Base-by-base conservation (phyloP, 2,888 invertebrate species). In the Pelosia muscerda region DNA sequence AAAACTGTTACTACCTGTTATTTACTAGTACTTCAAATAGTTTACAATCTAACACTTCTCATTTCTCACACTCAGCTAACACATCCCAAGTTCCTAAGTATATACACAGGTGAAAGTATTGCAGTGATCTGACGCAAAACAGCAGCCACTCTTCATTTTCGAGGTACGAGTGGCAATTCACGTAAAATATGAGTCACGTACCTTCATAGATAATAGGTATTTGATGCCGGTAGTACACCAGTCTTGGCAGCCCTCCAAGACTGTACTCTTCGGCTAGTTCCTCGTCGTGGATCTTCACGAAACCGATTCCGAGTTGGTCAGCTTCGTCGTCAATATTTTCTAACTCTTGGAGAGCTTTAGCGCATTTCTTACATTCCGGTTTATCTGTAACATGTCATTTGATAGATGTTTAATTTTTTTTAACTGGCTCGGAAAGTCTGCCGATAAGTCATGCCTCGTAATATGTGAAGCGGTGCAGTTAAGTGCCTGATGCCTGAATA, bases 311-410 rank as follows among this genome's bases (percentile, higher is more conserved):
- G 77, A 98, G 96, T 90, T 98, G 98, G 92, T 98, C 98, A 49
- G 98, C 98, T 91, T 98, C 98, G 86, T 98, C 98, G 88, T 98
- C 98, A 88, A 98, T 98, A 94, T 98, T 98, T 92, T 98, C 98
- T 91, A 98, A 91, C 92, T 98, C 98, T 92, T 97, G 97, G 75
- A 98, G 95, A 67, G 98, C 98, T 93, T 98, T 98, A 71, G 98
- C 96, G 90, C 98, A 98, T 94, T 97, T 98, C 90, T 98, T 97
- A 95, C 98, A 98, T 91, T 98, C 98, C 67, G 97, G 97, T 90
- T 98, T 98, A 95, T 98, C 98, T 98, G 95, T 61, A 92, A 92
- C 81, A 84, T 25, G 63, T 82, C 68, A 64, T 59, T 57, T 38
- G 42, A 49, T 49, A 49, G 49, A 15, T 58, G 25, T 25, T 31